Evolutionary conservation across 1,140 invertebrate genomes (phyloP), one percentile per base, ranked within the genome.

Genomic region (Tetragonula clypearis): DNA sequence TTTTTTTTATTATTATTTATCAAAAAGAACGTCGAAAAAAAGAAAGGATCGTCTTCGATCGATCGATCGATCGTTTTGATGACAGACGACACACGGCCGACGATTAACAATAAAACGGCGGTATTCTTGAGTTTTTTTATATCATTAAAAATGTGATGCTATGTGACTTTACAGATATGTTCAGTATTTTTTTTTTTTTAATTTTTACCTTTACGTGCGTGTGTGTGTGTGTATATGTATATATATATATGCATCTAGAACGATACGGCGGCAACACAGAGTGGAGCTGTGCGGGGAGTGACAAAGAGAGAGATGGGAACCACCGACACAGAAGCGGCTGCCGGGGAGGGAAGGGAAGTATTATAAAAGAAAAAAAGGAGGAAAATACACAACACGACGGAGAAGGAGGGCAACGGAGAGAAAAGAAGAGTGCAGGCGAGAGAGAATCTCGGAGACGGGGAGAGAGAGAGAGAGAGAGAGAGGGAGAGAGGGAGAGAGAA

Each of bases 81-180:
- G 14, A 35, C 21, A 21, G 21, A 92, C 86, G 21, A 92, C 86
- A 90, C 87, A 92, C 86, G 88, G 69, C 75, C 75, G 80, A 81
- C 84, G 86, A 81, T 78, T 86, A 89, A 91, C 79, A 85, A 81
- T 92, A 90, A 89, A 90, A 89, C 90, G 86, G 86, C 85, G 85
- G 87, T 89, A 90, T 87, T 79, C 66, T 87, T 86, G 87, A 76
- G 68, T 60, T 65, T 30, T 30, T 30, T 82, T 86, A 84, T 49
- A 84, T 49, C 66, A 87, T 90, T 87, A 90, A 88, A 92, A 89
- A 92, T 86, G 87, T 91, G 88, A 91, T 90, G 92, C 90, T 93
- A 93, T 90, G 89, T 92, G 89, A 86, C 90, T 91, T 92, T 93
- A 91, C 88, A 93, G 93, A 94, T 94, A 93, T 94, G 93, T 93